Evolutionary conservation across 2,113 vertebrate species (phyloP), one percentile per base, ranked within the genome.

Genomic region (Origma solitaria): DNA sequence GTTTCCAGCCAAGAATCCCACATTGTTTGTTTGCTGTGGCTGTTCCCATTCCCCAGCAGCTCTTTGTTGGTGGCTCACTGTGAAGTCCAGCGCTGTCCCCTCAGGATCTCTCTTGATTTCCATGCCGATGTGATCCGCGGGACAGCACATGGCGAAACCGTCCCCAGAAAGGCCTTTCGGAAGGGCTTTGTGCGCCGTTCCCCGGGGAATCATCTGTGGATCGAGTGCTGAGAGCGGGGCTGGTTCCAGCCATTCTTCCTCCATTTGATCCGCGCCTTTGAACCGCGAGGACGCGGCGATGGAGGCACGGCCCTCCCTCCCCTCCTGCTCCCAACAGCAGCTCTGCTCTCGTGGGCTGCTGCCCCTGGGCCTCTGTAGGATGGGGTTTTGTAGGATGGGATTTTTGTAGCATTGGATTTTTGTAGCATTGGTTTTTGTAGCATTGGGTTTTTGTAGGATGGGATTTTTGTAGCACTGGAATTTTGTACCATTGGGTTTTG

Each of bases 41-140:
- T 20, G 82, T 94, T 92, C 88, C 82, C 87, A 85, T 82, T 80
- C 88, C 35, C 92, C 42, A 51, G 5, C 88, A 82, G 82, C 70
- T 53, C 94, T 96, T 94, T 96, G 88, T 71, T 91, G 93, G 89
- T 95, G 94, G 93, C 45, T 4, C 44, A 24, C 89, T 96, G 69
- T 89, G 94, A 88, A 95, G 93, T 90, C 91, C 91, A 40, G 71
- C 75, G 35, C 78, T 38, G 57, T 94, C 57, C 90, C 92, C 95
- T 94, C 89, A 87, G 91, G 95, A 95, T 90, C 91, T 91, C 92
- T 85, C 91, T 94, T 62, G 72, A 84, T 93, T 95, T 80, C 82
- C 53, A 25, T 10, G 44, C 45, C 90, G 53, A 7, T 35, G 84
- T 4, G 47, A 96, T 94, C 86, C 53, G 76, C 93, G 88, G 90